These are phyloP conservation scores for Bungarus multicinctus DNA, from an alignment of 2,113 vertebrate genomes.

Conservation along the genomic window DNA sequence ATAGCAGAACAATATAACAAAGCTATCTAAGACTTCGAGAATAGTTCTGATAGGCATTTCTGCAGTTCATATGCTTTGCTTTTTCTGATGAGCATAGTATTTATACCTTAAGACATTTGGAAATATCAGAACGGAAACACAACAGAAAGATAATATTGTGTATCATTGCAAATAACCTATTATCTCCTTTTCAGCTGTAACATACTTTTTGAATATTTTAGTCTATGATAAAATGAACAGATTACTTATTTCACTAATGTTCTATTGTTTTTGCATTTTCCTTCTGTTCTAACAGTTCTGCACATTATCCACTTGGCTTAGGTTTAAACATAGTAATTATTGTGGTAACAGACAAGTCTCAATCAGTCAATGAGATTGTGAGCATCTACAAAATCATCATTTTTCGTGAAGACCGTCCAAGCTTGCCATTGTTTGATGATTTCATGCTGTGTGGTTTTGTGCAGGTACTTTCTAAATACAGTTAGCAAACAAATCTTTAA, in stretches of 20 bases:
- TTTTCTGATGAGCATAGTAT: not conserved
- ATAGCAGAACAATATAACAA: not conserved
- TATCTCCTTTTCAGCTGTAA: not conserved
- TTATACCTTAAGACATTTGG: not conserved
- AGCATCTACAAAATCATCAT: conserved; percentile 85
- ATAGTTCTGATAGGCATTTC: not conserved
- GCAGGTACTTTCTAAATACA: conserved; percentile 75
- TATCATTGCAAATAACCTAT: not conserved
- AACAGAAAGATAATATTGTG: not conserved
- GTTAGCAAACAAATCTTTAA: not conserved
- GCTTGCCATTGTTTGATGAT: conserved; percentile 88
- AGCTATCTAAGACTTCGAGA: not conserved
- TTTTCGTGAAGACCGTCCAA: conserved; percentile 86
- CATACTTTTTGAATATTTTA: not conserved
- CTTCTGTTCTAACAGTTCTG: conserved; percentile 68
- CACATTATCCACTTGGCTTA: conserved; percentile 85
- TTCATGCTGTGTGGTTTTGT: conserved; percentile 86
- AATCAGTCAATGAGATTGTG: conserved; percentile 65
- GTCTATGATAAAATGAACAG: not conserved
- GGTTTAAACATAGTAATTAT: conserved; percentile 83
- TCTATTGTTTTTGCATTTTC: not conserved
- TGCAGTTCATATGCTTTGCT: not conserved
- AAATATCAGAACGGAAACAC: not conserved
- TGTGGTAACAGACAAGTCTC: conserved; percentile 73
- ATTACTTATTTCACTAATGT: not conserved